These are phyloP conservation scores for Venustoraphidia nigricollis DNA, from an alignment of 2,888 invertebrate genomes.

Conservation along the genomic window DNA sequence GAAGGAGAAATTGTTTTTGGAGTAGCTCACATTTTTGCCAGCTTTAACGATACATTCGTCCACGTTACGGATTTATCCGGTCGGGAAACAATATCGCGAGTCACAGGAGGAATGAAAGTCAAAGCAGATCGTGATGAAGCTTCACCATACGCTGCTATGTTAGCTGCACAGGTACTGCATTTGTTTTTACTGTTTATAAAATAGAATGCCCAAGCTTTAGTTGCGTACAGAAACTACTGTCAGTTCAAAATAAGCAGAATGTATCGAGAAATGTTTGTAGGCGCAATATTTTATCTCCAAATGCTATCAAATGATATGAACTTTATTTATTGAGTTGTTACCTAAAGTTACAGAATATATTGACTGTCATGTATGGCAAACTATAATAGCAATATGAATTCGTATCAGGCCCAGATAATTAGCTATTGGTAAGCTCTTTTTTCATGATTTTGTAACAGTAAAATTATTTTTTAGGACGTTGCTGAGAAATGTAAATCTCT, in stretches of 20 bases:
- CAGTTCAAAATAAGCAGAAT: too few relatives aligned
- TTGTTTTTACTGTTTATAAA: neutral
- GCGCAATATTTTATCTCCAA: too few relatives aligned
- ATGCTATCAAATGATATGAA: too few relatives aligned
- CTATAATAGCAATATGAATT: too few relatives aligned
- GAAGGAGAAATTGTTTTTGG: conserved; percentile 98
- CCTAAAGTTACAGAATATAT: too few relatives aligned
- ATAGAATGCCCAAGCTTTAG: neutral
- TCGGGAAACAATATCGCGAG: conserved; percentile 83
- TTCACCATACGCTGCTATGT: conserved; percentile 99
- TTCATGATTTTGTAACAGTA: too few relatives aligned
- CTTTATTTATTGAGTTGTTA: too few relatives aligned
- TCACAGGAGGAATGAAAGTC: conserved; percentile 99
- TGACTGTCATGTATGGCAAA: too few relatives aligned
- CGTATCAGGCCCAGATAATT: too few relatives aligned
- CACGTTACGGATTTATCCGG: conserved; percentile 99
- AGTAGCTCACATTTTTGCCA: conserved; percentile 98
- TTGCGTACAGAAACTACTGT: too few relatives aligned
- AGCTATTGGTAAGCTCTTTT: too few relatives aligned
- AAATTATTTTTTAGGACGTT: conserved; percentile 58
- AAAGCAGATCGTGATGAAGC: conserved; percentile 99
- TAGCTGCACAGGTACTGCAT: conserved; percentile 81
- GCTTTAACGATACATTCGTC: conserved; percentile 99
- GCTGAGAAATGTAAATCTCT: conserved; percentile 96
- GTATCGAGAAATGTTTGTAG: too few relatives aligned